Percentiles rank a stretch among this genome's conserved stretches.
Evolutionary conservation across 1,140 invertebrate genomes (phyloP).

Genomic region (Halesus radiatus): DNA sequence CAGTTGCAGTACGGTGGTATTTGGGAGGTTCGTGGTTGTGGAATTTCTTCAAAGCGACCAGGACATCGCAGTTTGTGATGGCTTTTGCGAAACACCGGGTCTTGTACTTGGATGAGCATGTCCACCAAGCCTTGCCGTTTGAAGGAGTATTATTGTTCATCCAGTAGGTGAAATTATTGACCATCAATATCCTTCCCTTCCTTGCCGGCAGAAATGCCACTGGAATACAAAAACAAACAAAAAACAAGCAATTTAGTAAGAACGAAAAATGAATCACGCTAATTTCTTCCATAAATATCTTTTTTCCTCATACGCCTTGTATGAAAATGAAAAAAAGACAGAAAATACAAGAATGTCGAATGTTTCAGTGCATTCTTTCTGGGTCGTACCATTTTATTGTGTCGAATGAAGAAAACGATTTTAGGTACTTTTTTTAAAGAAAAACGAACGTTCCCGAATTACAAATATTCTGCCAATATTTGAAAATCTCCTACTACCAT

Average conservation of each 20-base stretch:
- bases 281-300: no score
- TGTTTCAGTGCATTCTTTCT: no score
- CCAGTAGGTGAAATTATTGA: slow-evolving; percentile 7
- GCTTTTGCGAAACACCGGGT: not conserved
- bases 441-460: no score
- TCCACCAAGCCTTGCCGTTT: slow-evolving; percentile 19
- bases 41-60: not conserved
- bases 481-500: no score
- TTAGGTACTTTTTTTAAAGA: no score
- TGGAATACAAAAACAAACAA: not conserved
- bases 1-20: not conserved
- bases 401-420: no score
- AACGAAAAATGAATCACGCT: no score
- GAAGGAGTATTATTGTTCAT: not conserved
- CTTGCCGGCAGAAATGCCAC: not conserved
- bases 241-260: not conserved
- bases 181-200: slow-evolving; percentile 1
- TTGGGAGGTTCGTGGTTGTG: not conserved
- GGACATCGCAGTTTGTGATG: not conserved
- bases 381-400: no score
- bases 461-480: no score
- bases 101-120: slow-evolving; percentile 9
- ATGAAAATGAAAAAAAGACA: no score
- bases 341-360: no score
- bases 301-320: no score